A percentile compares a stretch with the other conserved stretches of the same genome.
Conservation (phyloP, 2,113 vertebrate species). For the Saccopteryx leptura region DNA sequence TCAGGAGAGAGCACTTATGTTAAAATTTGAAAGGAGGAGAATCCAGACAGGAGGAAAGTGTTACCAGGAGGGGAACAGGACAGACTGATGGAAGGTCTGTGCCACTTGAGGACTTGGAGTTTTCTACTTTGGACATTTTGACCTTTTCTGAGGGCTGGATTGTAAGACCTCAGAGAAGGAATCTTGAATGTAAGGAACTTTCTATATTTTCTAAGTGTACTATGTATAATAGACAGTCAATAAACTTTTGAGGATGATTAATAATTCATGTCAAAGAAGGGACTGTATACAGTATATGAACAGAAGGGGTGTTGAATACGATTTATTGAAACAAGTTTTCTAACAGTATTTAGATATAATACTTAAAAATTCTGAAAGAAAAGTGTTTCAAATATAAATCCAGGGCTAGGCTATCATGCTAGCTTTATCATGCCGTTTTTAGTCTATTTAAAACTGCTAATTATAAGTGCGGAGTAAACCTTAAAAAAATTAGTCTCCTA, state of each 20-base stretch:
- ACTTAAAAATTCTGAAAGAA: neutral
- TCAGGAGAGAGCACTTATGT: no score
- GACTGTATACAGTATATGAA: neutral
- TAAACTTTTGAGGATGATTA: slow-evolving; percentile 5
- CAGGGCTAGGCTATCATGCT: no score
- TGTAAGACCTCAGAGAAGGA: neutral
- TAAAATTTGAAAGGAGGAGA: no score
- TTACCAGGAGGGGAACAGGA: neutral
- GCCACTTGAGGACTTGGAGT: neutral
- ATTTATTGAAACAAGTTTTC: slow-evolving; percentile 22
- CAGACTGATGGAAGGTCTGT: neutral
- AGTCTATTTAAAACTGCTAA: no score
- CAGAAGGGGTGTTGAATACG: neutral
- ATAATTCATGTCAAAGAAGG: neutral
- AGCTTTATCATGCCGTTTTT: no score
- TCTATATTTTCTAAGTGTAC: neutral
- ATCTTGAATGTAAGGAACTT: neutral
- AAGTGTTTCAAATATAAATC: no score
- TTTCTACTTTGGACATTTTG: neutral
- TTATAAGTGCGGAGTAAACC: neutral
- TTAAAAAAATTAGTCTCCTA: neutral
- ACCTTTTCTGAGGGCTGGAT: neutral
- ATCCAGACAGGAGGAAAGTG: neutral
- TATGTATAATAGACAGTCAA: neutral
- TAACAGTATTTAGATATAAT: neutral